Conservation (phyloP, 2,113 vertebrate species). For the Pluvialis apricaria region DNA sequence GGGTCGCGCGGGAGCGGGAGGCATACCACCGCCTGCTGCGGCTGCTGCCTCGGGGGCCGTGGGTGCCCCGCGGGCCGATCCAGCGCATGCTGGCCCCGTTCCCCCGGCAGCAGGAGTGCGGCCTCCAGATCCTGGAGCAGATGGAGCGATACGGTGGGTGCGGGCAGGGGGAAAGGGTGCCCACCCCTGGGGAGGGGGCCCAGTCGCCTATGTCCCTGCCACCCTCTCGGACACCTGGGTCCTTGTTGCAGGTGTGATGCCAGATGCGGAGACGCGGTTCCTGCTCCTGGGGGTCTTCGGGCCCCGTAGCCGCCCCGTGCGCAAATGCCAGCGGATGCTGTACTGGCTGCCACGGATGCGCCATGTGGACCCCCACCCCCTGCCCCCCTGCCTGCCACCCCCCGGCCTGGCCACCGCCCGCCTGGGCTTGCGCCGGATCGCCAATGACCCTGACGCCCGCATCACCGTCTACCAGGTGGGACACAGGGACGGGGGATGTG, state of each 20-base stretch:
- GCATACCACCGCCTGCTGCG: background rate
- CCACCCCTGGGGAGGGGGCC: background rate
- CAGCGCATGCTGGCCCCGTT: background rate
- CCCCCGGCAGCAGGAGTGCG: background rate
- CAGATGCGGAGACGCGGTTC: constrained; percentile 76
- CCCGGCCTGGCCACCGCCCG: constrained; percentile 71
- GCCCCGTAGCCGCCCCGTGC: constrained; percentile 79
- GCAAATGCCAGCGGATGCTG: constrained; percentile 83
- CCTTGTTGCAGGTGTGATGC: background rate
- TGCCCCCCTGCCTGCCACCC: constrained; percentile 72
- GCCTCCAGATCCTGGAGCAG: background rate
- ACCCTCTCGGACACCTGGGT: no score
- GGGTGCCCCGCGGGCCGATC: background rate
- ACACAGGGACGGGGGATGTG: background rate
- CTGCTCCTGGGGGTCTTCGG: constrained; percentile 86
- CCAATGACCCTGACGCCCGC: constrained; percentile 73
- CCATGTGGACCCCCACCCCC: constrained; percentile 79
- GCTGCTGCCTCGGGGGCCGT: background rate
- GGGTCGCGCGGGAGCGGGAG: background rate
- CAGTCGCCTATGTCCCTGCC: no score
- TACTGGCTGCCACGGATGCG: constrained; percentile 89
- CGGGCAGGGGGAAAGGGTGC: no score
- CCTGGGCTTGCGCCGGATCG: constrained; percentile 79
- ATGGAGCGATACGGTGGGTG: background rate
- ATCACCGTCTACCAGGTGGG: constrained; percentile 85